A percentile compares a stretch with the other conserved stretches of the same genome.
Conservation (phyloP, 2,888 invertebrate genomes). For the Monoplex corrugatus region DNA sequence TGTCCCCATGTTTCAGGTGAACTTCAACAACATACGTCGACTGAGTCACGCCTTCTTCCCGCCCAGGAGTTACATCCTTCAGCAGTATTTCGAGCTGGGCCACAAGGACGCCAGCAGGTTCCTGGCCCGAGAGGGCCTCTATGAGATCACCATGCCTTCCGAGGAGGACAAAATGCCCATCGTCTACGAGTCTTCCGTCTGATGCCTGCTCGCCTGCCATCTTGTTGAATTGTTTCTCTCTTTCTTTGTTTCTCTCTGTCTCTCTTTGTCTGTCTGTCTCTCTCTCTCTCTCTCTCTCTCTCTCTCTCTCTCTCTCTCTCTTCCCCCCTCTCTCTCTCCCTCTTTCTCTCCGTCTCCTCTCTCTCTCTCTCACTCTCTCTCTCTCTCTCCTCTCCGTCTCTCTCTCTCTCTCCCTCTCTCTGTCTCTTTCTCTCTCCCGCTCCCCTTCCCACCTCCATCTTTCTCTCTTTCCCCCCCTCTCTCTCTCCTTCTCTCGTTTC, state of each 20-base stretch:
- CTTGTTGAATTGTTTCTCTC: no score
- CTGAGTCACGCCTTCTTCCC: constrained; percentile 80
- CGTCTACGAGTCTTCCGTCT: constrained; percentile 58
- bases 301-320: no score
- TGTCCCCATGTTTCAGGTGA: constrained; percentile 78
- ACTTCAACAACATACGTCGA: constrained; percentile 76
- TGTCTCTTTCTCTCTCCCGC: no score
- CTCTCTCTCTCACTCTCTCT: no score
- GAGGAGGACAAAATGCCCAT: constrained; percentile 39
- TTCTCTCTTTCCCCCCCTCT: no score
- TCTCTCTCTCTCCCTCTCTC: no score
- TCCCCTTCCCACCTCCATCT: no score
- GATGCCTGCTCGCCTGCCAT: not conserved
- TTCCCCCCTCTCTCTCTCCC: not conserved
- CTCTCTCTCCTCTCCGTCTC: no score
- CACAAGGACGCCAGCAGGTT: constrained; percentile 79
- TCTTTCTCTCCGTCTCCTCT: no score
- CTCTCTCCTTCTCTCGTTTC: no score
- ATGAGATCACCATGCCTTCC: constrained; percentile 49
- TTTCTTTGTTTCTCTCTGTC: no score
- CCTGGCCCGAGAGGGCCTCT: constrained; percentile 65
- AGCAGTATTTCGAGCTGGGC: constrained; percentile 79
- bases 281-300: not conserved
- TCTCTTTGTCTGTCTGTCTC: no score
- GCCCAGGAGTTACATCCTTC: constrained; percentile 72